Evolutionary conservation across 1,140 invertebrate genomes (phyloP).

Genomic region (Drosophila virilis): DNA sequence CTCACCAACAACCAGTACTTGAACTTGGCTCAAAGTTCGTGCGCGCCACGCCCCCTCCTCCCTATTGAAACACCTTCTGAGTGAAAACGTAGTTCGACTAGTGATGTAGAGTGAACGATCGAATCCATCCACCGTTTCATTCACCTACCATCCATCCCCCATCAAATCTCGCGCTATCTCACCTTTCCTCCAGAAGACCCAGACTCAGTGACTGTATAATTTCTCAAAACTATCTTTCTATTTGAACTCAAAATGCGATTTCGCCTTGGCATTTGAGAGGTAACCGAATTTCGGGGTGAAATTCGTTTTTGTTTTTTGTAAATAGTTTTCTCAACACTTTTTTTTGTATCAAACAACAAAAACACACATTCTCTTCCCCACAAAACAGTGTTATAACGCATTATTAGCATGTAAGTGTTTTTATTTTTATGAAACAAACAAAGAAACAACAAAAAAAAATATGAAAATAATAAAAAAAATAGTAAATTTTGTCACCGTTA

Average conservation of each 20-base stretch:
- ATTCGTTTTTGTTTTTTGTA: constrained; percentile 64
- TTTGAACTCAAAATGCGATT: constrained; percentile 38
- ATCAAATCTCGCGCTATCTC: constrained; percentile 20
- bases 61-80: constrained; percentile 23
- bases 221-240: constrained; percentile 29
- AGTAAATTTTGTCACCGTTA: constrained; percentile 85
- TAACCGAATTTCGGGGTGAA: constrained; percentile 28
- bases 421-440: constrained; percentile 84
- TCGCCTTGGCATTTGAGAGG: constrained; percentile 35
- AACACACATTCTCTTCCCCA: constrained; percentile 41
- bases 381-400: constrained; percentile 83
- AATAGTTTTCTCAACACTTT: constrained; percentile 69
- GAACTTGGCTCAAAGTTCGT: constrained; percentile 19
- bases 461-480: constrained; percentile 84
- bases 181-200: constrained; percentile 17
- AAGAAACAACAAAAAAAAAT: constrained; percentile 84
- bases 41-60: constrained; percentile 25
- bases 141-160: constrained; percentile 13
- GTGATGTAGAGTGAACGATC: constrained; percentile 47
- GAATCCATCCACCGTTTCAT: constrained; percentile 15
- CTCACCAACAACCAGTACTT: constrained; percentile 14
- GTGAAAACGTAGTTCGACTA: constrained; percentile 53
- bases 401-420: constrained; percentile 83
- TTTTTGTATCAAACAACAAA: constrained; percentile 32
- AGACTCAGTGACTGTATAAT: constrained; percentile 69